Conservation (phyloP, 2,797 vertebrate genomes). For the Sciurus carolinensis region DNA sequence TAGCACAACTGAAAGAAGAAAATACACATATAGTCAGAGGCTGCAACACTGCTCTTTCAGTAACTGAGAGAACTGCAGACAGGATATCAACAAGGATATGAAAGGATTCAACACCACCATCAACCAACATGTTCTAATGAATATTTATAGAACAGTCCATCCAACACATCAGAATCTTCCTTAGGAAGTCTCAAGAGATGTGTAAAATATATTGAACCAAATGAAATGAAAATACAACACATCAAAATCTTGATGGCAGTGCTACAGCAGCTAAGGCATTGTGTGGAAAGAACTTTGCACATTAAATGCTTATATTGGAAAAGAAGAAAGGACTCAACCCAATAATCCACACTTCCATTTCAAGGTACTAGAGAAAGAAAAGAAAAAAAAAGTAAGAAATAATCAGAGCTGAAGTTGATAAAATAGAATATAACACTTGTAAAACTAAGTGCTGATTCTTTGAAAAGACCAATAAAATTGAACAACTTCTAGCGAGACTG, state of each 20-base stretch:
- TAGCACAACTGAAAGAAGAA: background rate
- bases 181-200: background rate
- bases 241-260: background rate
- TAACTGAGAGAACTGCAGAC: background rate
- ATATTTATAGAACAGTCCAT: background rate
- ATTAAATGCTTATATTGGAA: background rate
- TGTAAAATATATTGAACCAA: background rate
- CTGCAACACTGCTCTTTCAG: background rate
- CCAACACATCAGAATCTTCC: background rate
- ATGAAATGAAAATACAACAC: conserved; percentile 8
- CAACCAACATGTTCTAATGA: background rate
- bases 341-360: background rate
- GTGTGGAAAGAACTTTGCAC: background rate
- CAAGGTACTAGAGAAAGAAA: background rate
- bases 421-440: background rate
- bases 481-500: conserved; percentile 16
- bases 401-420: background rate
- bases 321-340: background rate
- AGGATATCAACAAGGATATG: background rate
- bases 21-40: background rate
- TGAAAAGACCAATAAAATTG: background rate
- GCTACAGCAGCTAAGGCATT: background rate
- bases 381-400: background rate
- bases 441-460: background rate
- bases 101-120: background rate